Percentiles rank a stretch among this genome's conserved stretches.
Evolutionary conservation across 2,113 vertebrate genomes (phyloP).

Genomic region (Falco punctatus): DNA sequence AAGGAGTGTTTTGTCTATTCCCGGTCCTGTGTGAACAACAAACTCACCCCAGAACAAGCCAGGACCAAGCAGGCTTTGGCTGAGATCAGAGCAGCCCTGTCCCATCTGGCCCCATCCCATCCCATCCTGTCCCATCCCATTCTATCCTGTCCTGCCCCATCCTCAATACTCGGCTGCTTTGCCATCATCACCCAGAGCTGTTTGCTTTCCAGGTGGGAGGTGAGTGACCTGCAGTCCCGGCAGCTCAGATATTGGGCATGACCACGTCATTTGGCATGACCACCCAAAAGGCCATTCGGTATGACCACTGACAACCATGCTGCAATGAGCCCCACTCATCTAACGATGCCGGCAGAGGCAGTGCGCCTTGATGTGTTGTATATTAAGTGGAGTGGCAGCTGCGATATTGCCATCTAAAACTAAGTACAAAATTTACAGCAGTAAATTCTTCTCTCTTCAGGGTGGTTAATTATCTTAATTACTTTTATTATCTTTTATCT

Average conservation of each 20-base stretch:
- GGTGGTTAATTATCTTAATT: slow-evolving; percentile 89
- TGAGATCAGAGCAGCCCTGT: not conserved
- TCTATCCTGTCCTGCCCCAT: not conserved
- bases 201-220: accelerated
- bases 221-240: not conserved
- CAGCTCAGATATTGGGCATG: not conserved
- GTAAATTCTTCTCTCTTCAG: slow-evolving; percentile 84
- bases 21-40: accelerated
- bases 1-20: not conserved
- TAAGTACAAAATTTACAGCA: slow-evolving; percentile 80
- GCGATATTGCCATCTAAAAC: slow-evolving; percentile 76
- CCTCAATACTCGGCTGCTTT: accelerated
- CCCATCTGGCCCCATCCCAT: not conserved
- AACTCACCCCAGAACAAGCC: accelerated
- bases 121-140: too few species aligned
- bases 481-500: slow-evolving; percentile 89
- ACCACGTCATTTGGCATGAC: not conserved
- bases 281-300: not conserved
- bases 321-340: not conserved
- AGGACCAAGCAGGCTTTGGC: accelerated
- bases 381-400: slow-evolving; percentile 78
- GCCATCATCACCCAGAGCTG: not conserved
- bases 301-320: not conserved
- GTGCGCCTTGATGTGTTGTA: slow-evolving; percentile 26
- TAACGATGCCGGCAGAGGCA: not conserved